Base-by-base conservation (phyloP, 2,797 vertebrate species). In the Harpagifer antarcticus region DNA sequence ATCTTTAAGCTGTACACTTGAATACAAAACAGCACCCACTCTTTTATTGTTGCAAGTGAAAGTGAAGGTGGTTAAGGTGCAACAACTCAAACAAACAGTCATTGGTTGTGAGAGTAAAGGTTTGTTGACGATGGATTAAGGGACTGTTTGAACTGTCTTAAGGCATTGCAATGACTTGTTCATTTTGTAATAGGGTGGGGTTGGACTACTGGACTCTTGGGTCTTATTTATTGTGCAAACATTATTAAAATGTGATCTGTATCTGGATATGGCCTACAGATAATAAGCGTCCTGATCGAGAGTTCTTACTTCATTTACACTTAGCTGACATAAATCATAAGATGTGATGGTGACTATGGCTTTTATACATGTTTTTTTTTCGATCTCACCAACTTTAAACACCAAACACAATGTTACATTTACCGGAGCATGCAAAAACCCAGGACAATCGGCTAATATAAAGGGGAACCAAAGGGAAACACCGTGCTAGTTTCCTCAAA, bases 121-220 rank as follows among this genome's bases (percentile, higher is more conserved):
- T 76, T 74, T 88, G 81, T 83, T 86, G 78, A 53, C 75, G 53
- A 59, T 13, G 72, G 80, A 81, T 89, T 88, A 86, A 40, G 67
- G 67, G 71, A 8, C 57, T 74, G 60, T 74, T 85, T 83, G 77
- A 88, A 74, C 50, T 56, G 52, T 60, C 55, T 83, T 86, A 76
- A 85, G 65, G 62, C 78, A 52, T 70, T 68, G 53, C 27, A 76
- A 56, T 71, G 49, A 71, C 45, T n/a, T 20, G 53, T 37, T 17
- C 64, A 61, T 81, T 83, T 76, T 71, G 65, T 75, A 67, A 65
- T n/a, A 74, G 84, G 87, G 82, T 88, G 83, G 76, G 83, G 88
- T 79, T 86, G 76, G 89, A 86, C 85, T 83, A 85, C 88, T 89
- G 83, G 82, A 91, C 86, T 87, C 72, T 40, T 47, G 40, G 31